phyloP scores from a whole-genome alignment of 2,888 invertebrate species.

The Nephrocerus scutellatus region DNA sequence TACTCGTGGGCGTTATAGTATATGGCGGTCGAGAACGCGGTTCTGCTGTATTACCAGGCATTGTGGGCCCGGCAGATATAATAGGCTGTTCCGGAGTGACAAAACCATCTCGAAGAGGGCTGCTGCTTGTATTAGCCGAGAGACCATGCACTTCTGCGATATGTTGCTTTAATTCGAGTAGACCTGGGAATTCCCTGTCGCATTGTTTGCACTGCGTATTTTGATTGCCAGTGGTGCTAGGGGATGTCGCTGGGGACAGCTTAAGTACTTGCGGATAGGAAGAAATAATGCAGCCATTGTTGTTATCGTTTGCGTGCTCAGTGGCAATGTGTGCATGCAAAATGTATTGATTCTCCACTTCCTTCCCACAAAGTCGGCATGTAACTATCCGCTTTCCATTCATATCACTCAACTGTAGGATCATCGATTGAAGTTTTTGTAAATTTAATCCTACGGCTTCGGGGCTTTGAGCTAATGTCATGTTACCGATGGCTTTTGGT shows the following conservation, averaged over 20 bases:
- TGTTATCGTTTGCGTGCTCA: slow-evolving; percentile 37
- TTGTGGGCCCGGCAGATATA: slow-evolving; percentile 23
- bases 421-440: slow-evolving; percentile 85
- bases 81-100: slow-evolving; percentile 49
- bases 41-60: slow-evolving; percentile 15
- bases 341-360: slow-evolving; percentile 64
- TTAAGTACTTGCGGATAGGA: slow-evolving; percentile 26
- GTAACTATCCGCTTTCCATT: slow-evolving; percentile 55
- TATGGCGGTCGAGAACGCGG: slow-evolving; percentile 50
- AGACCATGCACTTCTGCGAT: slow-evolving; percentile 57
- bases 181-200: slow-evolving; percentile 55
- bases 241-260: slow-evolving; percentile 32
- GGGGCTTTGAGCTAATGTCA: slow-evolving; percentile 34
- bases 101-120: slow-evolving; percentile 47
- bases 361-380: slow-evolving; percentile 65
- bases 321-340: slow-evolving; percentile 50
- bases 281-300: slow-evolving; percentile 18
- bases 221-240: slow-evolving; percentile 23
- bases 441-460: slow-evolving; percentile 75
- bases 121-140: slow-evolving; percentile 45
- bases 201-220: slow-evolving; percentile 41
- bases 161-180: slow-evolving; percentile 64
- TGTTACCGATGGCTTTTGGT: slow-evolving; percentile 1
- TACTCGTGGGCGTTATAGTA: slow-evolving; percentile 64
- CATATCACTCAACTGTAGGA: slow-evolving; percentile 76